phyloP scores from a whole-genome alignment of 2,888 invertebrate genomes.

The Hybos culiciformis region DNA sequence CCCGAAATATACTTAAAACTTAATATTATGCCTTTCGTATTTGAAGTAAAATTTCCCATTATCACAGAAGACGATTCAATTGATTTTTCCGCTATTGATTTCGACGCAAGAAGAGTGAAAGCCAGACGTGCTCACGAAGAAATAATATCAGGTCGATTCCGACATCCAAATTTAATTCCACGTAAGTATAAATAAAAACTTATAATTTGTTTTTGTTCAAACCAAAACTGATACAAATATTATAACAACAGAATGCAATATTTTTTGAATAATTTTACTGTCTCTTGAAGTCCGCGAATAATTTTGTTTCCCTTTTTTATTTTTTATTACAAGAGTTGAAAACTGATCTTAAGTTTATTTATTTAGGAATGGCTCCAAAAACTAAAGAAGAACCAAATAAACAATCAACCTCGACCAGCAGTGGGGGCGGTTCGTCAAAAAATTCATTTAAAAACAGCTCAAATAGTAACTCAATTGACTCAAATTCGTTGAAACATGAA shows the following conservation, averaged over 20 bases:
- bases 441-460: slow-evolving; percentile 22
- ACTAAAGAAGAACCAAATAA: background rate
- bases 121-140: slow-evolving; percentile 36
- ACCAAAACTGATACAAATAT: background rate
- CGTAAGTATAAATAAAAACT: slow-evolving; percentile 20
- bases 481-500: slow-evolving; percentile 18
- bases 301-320: background rate
- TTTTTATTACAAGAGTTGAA: background rate
- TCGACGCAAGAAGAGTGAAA: slow-evolving; percentile 33
- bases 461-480: slow-evolving; percentile 27
- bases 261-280: background rate
- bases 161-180: slow-evolving; percentile 34
- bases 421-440: slow-evolving; percentile 16
- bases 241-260: background rate
- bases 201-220: background rate
- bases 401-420: slow-evolving; percentile 21
- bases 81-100: slow-evolving; percentile 35
- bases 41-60: background rate
- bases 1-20: background rate
- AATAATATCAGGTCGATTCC: slow-evolving; percentile 33
- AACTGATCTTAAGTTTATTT: too few species aligned
- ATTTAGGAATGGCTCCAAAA: slow-evolving; percentile 10
- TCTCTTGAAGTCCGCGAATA: background rate
- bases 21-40: background rate
- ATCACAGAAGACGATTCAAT: slow-evolving; percentile 30